Evolutionary conservation across 2,113 vertebrate species (phyloP).

Genomic region (Grantiella picta): DNA sequence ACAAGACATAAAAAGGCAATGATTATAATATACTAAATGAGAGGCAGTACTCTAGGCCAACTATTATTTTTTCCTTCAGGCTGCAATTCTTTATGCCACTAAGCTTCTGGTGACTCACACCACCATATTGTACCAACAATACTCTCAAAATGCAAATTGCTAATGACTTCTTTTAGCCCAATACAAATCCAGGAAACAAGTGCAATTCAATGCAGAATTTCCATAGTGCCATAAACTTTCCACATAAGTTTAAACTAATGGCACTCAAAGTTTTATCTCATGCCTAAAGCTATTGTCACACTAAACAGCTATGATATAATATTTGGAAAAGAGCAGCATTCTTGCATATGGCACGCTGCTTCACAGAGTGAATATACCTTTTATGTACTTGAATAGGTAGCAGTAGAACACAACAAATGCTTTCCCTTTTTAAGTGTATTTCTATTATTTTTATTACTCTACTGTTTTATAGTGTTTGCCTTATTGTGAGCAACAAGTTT

Average conservation of each 20-base stretch:
- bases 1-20: not conserved
- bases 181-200: not conserved
- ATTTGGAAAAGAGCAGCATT: not conserved
- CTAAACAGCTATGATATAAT: not conserved
- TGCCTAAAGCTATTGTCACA: not conserved
- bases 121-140: constrained; percentile 7
- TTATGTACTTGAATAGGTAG: not conserved
- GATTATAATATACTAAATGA: not conserved
- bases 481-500: not conserved
- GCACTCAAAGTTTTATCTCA: not conserved
- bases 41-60: not conserved
- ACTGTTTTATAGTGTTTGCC: not conserved
- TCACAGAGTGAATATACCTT: not conserved
- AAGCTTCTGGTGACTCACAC: constrained; percentile 35
- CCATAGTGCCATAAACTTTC: not conserved
- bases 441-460: not conserved
- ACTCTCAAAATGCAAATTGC: constrained; percentile 35
- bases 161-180: constrained; percentile 15
- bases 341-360: not conserved
- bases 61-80: not conserved
- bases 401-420: not conserved
- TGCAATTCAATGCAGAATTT: not conserved
- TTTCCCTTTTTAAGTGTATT: not conserved
- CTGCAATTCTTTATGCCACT: not conserved
- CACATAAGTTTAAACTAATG: not conserved